phyloP scores from a whole-genome alignment of 92 coral and sea anemone genomes.

The Hydrozoanthus gracilis region DNA sequence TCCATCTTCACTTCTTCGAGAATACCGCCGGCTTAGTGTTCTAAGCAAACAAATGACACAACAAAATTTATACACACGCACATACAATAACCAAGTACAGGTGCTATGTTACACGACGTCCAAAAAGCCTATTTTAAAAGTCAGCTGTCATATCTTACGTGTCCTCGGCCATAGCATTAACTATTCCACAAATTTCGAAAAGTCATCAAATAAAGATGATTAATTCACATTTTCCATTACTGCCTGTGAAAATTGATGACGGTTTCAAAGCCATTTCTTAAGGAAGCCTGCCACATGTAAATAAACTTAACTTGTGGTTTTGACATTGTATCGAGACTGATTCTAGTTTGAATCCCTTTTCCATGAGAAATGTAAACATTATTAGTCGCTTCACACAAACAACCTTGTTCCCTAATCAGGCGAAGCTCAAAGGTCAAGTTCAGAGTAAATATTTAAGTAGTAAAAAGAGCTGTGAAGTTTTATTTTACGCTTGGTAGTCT shows the following conservation, averaged over 20 bases:
- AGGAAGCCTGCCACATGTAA: neutral
- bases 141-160: neutral
- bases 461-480: no score
- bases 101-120: neutral
- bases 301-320: neutral
- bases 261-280: no score
- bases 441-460: neutral
- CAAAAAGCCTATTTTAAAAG: neutral
- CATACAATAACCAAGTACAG: neutral
- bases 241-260: neutral
- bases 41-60: slow-evolving; percentile 23
- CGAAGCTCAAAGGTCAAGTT: neutral
- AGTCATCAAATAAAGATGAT: neutral
- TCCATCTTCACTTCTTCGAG: slow-evolving; percentile 82
- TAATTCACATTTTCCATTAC: neutral
- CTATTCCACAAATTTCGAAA: neutral
- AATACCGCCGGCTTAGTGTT: slow-evolving; percentile 90
- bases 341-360: neutral
- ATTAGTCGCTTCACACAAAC: neutral
- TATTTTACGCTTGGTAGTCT: no score
- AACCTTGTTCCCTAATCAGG: slow-evolving; percentile 2
- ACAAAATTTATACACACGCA: neutral
- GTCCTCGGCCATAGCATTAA: slow-evolving; percentile 1
- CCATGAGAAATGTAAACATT: neutral
- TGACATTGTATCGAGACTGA: neutral